Percentiles rank a stretch among this genome's conserved stretches.
Conservation (phyloP, 2,113 vertebrate species). For the Cyprinodon tularosa region DNA sequence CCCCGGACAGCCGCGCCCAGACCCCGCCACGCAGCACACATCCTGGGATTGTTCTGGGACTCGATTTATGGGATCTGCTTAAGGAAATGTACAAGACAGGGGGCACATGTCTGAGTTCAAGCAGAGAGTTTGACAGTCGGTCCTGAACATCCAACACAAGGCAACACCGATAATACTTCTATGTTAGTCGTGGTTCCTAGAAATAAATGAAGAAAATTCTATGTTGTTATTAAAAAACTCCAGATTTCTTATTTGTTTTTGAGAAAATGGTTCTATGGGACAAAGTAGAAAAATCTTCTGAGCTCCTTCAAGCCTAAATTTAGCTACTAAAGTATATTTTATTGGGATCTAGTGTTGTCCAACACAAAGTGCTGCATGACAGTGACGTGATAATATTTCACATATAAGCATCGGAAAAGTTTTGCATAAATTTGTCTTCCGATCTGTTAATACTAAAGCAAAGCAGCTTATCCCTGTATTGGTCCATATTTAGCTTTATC, state of each 20-base stretch:
- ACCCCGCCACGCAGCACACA: constrained; percentile 69
- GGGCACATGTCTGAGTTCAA: constrained; percentile 24
- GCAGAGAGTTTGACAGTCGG: constrained; percentile 6
- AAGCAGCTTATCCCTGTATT: too few species aligned
- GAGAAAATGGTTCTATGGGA: too few species aligned
- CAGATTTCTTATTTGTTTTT: too few species aligned
- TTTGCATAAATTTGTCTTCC: too few species aligned
- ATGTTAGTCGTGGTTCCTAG: not conserved
- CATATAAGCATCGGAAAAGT: too few species aligned
- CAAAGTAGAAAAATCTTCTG: too few species aligned
- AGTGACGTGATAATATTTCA: too few species aligned
- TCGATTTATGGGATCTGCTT: constrained; percentile 78
- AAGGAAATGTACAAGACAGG: constrained; percentile 68
- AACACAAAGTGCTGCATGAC: not conserved
- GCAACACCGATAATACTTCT: not conserved
- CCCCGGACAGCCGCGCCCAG: constrained; percentile 68
- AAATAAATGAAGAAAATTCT: not conserved
- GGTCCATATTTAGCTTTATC: not conserved
- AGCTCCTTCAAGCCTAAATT: too few species aligned
- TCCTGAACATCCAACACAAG: not conserved
- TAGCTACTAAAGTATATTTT: too few species aligned
- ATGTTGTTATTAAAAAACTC: too few species aligned
- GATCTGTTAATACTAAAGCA: too few species aligned
- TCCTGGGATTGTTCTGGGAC: constrained; percentile 82
- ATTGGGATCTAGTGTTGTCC: not conserved